phyloP scores from a whole-genome alignment of 1,140 invertebrate genomes.

The Cataglyphis hispanica region DNA sequence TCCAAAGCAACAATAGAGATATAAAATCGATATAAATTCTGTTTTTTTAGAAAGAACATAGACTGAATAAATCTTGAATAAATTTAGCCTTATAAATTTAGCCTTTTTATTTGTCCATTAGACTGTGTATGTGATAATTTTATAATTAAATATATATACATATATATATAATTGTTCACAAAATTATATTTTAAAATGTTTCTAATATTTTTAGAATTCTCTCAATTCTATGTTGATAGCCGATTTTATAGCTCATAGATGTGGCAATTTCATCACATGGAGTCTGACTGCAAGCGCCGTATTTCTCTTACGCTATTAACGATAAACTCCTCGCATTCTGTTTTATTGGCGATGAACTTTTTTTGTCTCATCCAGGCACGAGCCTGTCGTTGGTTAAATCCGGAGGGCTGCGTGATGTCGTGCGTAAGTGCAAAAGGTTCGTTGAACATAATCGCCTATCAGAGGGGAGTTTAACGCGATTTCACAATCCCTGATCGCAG shows the following conservation, averaged over 20 bases:
- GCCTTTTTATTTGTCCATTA: background rate
- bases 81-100: background rate
- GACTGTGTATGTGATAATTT: background rate
- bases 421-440: slow-evolving; percentile 66
- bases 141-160: background rate
- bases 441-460: slow-evolving; percentile 72
- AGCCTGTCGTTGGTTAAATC: slow-evolving; percentile 65
- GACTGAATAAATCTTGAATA: background rate
- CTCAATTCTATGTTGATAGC: background rate
- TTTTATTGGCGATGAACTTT: slow-evolving; percentile 63
- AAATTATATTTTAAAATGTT: background rate
- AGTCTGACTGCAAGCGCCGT: slow-evolving; percentile 13
- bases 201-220: background rate
- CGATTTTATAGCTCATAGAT: slow-evolving; percentile 7
- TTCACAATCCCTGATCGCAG: slow-evolving; percentile 67
- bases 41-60: background rate
- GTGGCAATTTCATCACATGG: background rate
- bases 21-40: background rate
- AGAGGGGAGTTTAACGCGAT: slow-evolving; percentile 75
- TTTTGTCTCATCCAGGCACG: slow-evolving; percentile 62
- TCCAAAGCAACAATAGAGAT: background rate
- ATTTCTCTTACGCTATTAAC: slow-evolving; percentile 55
- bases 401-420: slow-evolving; percentile 52
- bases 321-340: slow-evolving; percentile 28
- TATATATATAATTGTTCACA: background rate